Evolutionary conservation across 2,113 vertebrate species (phyloP), one percentile per base, ranked within the genome.

Genomic region (Saimiri boliviensis): DNA sequence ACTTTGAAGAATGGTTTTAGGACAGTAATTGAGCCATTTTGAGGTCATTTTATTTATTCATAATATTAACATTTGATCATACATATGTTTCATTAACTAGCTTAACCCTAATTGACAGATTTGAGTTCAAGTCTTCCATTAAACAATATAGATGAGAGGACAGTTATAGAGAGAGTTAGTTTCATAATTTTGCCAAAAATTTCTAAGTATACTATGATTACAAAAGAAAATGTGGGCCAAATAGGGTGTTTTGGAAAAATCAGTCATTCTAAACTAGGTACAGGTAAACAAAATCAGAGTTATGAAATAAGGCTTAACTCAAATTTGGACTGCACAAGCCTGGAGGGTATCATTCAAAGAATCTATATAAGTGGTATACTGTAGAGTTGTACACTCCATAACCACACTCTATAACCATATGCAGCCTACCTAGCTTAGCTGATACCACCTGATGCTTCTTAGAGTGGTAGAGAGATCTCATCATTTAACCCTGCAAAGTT

Each of bases 181-280:
- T 20, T 94, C 73, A 89, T 23, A 35, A 6, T 86, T 89, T 85
- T 92, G 10, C 54, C 56, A 89, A 81, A 94, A 68, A 95, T 3
- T 1, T 63, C 54, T 56, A 66, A 70, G 35, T 27, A n/a, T 16
- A 42, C 73, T 80, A 27, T 76, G 40, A 74, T 49, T 80, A 30
- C 81, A 58, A 92, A 85, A 68, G 90, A 95, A 91, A 89, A 92
- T 58, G 35, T 47, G 35, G 73, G 49, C 32, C 21, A 83, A 49
- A 52, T 71, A 71, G 10, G 30, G 16, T 84, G 45, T 23, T 68
- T 83, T 82, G 45, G 82, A 74, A 86, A 93, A 88, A 58, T 14
- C 2, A 20, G 8, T 82, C 35, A 32, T 91, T 87, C 27, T 84
- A 23, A 84, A 45, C 47, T 25, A 8, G 23, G 11, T 79, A 27